These are phyloP conservation scores for Helostoma temminkii DNA, from an alignment of 2,797 vertebrate species.

Conservation along the genomic window DNA sequence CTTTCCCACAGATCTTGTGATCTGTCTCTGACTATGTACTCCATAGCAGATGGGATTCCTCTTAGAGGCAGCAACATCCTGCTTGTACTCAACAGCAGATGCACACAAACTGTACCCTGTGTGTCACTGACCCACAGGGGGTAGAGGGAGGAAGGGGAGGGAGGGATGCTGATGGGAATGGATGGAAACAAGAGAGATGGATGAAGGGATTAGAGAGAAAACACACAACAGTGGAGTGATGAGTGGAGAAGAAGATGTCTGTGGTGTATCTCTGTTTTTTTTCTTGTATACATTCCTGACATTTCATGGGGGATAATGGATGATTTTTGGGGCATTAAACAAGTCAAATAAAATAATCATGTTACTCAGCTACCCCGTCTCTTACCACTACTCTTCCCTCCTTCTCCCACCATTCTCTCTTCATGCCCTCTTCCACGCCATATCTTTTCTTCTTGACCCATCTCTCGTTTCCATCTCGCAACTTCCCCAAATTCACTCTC, in stretches of 20 bases:
- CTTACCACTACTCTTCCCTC: conserved; percentile 37
- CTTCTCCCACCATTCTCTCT: conserved; percentile 7
- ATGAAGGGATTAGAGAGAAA: conserved; percentile 35
- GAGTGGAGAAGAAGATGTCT: conserved; percentile 20
- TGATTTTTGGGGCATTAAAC: conserved; percentile 41
- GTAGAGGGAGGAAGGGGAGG: not conserved
- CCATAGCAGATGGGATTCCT: conserved; percentile 76
- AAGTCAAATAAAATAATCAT: conserved; percentile 40
- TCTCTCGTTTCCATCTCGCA: not conserved
- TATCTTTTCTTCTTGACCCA: conserved; percentile 2
- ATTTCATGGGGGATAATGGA: conserved; percentile 42
- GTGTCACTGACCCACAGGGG: conserved; percentile 71
- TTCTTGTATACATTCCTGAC: conserved; percentile 56
- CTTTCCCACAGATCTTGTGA: conserved; percentile 44
- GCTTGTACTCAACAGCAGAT: conserved; percentile 58
- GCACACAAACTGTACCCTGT: conserved; percentile 42
- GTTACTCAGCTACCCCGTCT: conserved; percentile 35
- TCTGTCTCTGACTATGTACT: conserved; percentile 33
- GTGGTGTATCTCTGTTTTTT: conserved; percentile 20
- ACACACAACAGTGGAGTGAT: conserved; percentile 1
- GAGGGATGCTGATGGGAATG: conserved; percentile 44
- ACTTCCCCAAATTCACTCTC: conserved; percentile 34
- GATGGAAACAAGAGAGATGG: conserved; percentile 43
- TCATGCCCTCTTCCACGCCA: not conserved
- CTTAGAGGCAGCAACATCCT: conserved; percentile 75